A percentile compares a stretch with the other conserved stretches of the same genome.
Evolutionary conservation across 1,140 invertebrate species (phyloP).

Genomic region (Drosophila kanapiae): DNA sequence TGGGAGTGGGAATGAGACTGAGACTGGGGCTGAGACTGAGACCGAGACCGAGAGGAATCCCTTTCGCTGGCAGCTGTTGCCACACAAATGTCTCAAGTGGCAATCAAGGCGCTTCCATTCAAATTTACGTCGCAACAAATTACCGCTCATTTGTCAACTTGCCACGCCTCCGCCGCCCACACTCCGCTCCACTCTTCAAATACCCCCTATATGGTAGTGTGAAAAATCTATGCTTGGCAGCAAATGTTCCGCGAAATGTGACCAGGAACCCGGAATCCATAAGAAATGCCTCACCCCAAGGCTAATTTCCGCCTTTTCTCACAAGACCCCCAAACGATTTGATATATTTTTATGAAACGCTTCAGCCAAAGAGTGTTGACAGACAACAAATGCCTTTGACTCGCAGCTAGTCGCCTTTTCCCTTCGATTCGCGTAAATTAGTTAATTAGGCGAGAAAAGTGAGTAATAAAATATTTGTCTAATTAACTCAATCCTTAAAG

Average conservation of each 20-base stretch:
- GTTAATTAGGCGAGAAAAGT: conserved; percentile 45
- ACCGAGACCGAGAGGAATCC: conserved; percentile 51
- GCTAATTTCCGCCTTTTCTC: conserved; percentile 5
- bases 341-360: conserved; percentile 58
- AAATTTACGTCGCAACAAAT: conserved; percentile 85
- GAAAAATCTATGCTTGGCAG: conserved; percentile 74
- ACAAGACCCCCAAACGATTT: neutral
- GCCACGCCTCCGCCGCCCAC: conserved; percentile 35
- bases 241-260: conserved; percentile 77
- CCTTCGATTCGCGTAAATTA: conserved; percentile 40
- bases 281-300: conserved; percentile 3
- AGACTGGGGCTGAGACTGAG: neutral
- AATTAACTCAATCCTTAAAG: conserved; percentile 5
- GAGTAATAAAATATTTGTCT: conserved; percentile 2
- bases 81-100: conserved; percentile 84
- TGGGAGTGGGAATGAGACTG: neutral
- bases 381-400: conserved; percentile 54
- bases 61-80: conserved; percentile 80
- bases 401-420: conserved; percentile 18
- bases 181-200: neutral
- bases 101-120: conserved; percentile 85
- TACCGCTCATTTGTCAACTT: conserved; percentile 83
- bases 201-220: conserved; percentile 59
- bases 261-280: conserved; percentile 30
- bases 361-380: conserved; percentile 61